phyloP scores from a whole-genome alignment of 2,113 vertebrate species.

The Potamarius usumacintae region DNA sequence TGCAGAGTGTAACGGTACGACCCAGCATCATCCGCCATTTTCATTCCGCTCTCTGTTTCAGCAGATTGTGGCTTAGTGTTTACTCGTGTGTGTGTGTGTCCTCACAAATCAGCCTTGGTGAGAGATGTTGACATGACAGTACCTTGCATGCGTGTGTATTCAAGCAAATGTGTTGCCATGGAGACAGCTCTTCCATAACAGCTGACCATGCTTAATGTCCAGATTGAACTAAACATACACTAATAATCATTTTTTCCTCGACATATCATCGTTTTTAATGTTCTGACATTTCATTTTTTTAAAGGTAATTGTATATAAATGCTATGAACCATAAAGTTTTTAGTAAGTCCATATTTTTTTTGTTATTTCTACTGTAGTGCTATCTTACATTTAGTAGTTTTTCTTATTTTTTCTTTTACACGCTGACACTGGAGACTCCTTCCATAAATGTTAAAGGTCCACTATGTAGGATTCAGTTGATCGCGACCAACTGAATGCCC shows the following conservation, averaged over 20 bases:
- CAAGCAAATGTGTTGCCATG: not conserved
- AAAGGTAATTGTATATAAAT: not conserved
- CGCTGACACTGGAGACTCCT: not conserved
- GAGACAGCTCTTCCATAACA: not conserved
- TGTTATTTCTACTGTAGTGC: not conserved
- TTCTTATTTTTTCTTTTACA: not conserved
- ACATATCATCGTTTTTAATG: not conserved
- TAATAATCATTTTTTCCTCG: not conserved
- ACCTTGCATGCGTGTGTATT: not conserved
- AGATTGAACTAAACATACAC: not conserved
- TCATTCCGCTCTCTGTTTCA: constrained; percentile 23
- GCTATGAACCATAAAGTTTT: not conserved
- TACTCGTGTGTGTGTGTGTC: not conserved
- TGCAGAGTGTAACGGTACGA: not conserved
- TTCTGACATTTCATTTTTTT: not conserved
- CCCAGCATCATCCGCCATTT: constrained; percentile 15
- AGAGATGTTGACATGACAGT: not conserved
- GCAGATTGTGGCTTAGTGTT: not conserved
- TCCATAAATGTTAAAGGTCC: not conserved
- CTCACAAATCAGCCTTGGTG: constrained; percentile 5
- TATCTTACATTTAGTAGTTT: not conserved
- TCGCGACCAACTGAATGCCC: too few species aligned
- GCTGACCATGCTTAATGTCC: not conserved
- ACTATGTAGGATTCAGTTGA: too few species aligned
- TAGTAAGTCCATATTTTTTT: too few species aligned